These are phyloP conservation scores for Corythornis leucogaster DNA, from an alignment of 2,797 vertebrate genomes.

Conservation along the genomic window DNA sequence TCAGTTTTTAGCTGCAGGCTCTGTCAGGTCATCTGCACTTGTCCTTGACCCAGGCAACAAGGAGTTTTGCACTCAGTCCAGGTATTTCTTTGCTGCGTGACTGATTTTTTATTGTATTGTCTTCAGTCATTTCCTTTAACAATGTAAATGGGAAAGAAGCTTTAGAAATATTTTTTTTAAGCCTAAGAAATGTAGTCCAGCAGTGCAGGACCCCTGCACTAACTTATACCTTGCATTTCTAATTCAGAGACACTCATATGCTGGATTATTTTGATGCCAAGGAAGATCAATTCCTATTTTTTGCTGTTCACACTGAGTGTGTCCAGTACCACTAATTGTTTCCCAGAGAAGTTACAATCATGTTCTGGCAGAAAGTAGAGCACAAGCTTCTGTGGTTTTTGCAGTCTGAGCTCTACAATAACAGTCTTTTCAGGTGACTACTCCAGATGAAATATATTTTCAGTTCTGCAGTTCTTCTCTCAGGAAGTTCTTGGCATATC, in stretches of 20 bases:
- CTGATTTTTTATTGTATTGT: slow-evolving; percentile 17
- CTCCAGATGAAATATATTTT: neutral
- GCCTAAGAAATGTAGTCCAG: neutral
- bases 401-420: neutral
- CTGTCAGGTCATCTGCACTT: neutral
- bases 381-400: neutral
- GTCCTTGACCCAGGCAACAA: slow-evolving; percentile 18
- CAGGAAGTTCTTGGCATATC: slow-evolving; percentile 29
- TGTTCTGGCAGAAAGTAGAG: neutral
- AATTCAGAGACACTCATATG: neutral
- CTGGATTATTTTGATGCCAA: neutral
- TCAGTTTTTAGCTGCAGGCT: neutral
- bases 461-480: neutral
- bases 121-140: slow-evolving; percentile 37
- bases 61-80: neutral
- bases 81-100: slow-evolving; percentile 5
- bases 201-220: neutral
- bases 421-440: neutral
- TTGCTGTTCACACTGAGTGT: neutral
- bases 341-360: neutral
- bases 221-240: neutral
- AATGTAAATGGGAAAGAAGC: neutral
- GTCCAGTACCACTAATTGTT: neutral
- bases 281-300: neutral
- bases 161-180: slow-evolving; percentile 9